Evolutionary conservation across 2,888 invertebrate species (phyloP).

Genomic region (Brassicogethes aeneus): DNA sequence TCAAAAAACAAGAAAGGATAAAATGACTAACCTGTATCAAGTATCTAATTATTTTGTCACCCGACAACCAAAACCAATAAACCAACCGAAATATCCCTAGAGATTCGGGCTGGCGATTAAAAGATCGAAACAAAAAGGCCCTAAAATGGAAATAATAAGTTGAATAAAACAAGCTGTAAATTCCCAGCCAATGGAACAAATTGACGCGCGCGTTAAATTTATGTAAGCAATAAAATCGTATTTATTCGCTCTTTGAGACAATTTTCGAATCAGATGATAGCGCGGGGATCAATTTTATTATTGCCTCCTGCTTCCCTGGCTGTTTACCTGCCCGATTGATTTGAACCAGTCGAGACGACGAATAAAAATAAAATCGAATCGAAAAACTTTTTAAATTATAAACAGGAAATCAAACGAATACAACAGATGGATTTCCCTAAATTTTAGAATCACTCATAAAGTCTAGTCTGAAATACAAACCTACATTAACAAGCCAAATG

Average conservation of each 20-base stretch:
- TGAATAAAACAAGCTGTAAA: slow-evolving; percentile 2
- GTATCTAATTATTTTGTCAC: too few species aligned
- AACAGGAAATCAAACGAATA: neutral
- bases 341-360: neutral
- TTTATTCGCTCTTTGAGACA: slow-evolving; percentile 17
- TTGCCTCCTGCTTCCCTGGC: too few species aligned
- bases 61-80: too few species aligned
- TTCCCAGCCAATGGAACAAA: slow-evolving; percentile 2
- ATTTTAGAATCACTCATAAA: too few species aligned
- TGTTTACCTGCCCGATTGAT: neutral
- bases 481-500: too few species aligned
- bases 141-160: slow-evolving; percentile 2
- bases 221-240: slow-evolving; percentile 7
- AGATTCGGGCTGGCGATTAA: neutral
- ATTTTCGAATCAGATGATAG: slow-evolving; percentile 13
- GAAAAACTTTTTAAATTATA: neutral
- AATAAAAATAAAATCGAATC: neutral
- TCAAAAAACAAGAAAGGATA: too few species aligned
- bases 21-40: too few species aligned
- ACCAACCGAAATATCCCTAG: too few species aligned
- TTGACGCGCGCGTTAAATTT: slow-evolving; percentile 5
- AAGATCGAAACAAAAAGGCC: neutral
- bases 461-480: too few species aligned
- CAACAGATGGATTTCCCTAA: too few species aligned
- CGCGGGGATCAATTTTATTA: slow-evolving; percentile 12